Conservation (phyloP, 2,113 vertebrate genomes). For the Rutilus rutilus region DNA sequence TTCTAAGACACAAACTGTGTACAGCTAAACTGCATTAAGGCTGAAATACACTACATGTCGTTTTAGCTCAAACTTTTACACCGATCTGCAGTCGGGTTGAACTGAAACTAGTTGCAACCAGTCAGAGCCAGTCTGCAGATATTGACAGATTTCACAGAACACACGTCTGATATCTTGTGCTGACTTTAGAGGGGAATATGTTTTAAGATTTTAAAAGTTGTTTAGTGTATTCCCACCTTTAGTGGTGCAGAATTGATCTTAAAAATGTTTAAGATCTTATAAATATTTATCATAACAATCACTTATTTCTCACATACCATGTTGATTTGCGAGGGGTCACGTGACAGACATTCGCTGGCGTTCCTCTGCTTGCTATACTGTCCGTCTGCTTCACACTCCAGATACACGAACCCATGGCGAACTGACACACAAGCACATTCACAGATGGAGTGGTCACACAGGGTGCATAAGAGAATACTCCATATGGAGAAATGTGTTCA, state of each 20-base stretch:
- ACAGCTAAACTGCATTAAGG: not conserved
- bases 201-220: not conserved
- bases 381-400: conserved; percentile 85
- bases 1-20: not conserved
- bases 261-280: not conserved
- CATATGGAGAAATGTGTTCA: not conserved
- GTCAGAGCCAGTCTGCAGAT: not conserved
- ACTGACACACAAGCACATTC: conserved; percentile 65
- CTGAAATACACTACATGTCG: not conserved
- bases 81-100: not conserved
- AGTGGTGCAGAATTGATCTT: not conserved
- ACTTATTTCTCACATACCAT: conserved; percentile 12
- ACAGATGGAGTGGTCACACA: not conserved
- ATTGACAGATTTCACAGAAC: not conserved
- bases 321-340: conserved; percentile 68
- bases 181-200: not conserved
- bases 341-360: conserved; percentile 82
- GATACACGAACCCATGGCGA: conserved; percentile 83
- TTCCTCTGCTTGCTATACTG: conserved; percentile 82
- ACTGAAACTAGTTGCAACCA: not conserved
- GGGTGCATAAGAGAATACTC: not conserved
- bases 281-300: not conserved
- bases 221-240: not conserved
- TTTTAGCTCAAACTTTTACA: not conserved
- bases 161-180: not conserved